Evolutionary conservation across 2,797 vertebrate species (phyloP), one percentile per base, ranked within the genome.

Genomic region (Semotilus atromaculatus): DNA sequence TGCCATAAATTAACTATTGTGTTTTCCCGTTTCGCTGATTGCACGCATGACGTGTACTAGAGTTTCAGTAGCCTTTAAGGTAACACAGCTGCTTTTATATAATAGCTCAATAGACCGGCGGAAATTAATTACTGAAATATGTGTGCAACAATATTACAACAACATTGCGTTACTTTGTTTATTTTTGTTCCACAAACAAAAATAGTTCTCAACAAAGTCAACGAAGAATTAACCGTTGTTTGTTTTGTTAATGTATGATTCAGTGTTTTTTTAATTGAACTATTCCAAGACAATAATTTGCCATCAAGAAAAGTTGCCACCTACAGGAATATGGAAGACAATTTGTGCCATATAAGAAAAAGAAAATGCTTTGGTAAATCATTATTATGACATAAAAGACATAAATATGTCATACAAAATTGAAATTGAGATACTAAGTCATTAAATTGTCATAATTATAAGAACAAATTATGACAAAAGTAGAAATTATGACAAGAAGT

Each of bases 1-100:
- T 36, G 64, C 38, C 29, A 60, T 84, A 71, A 84, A 79, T 79
- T 70, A 68, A 71, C 64, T 58, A 58, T 78, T 71, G 48, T 78
- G 64, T 60, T 84, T 84, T 29, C 19, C 72, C 0, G 1, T 38
- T 62, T 75, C 16, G 31, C 53, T 67, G 51, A 68, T 43, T 71
- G 74, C 36, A 38, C 4, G 1, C 48, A 58, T 29, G n/a, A 82
- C 8, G 43, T 51, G 60, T 36, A 21, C 58, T 13, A 38, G 43
- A 64, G 31, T 48, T 53, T 53, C 21, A 19, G 43, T n/a, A 26
- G 14, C 21, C 23, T 64, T 34, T 64, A 18, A 53, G n/a, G 60
- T 38, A 62, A 70, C 7, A 68, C 16, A 48, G 45, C 45, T 64
- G 29, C 26, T 18, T 64, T 64, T 29, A 29, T 62, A 29, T 14